Conservation (phyloP, 2,888 invertebrate genomes). For the Mycalesis mineus region DNA sequence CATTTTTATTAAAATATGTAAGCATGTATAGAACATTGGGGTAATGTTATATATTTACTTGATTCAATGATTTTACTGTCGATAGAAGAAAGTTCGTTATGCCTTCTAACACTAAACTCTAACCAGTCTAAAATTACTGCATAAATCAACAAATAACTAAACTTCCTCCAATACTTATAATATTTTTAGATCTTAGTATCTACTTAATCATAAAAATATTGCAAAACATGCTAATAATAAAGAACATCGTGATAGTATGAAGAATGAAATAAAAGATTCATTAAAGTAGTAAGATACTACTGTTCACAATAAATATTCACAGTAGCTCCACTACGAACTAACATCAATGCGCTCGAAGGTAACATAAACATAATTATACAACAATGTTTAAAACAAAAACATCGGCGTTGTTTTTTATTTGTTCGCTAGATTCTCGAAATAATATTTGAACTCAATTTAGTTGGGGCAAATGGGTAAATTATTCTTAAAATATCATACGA, state of each 20-base stretch:
- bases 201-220: constrained; percentile 6
- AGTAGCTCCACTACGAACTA: constrained; percentile 23
- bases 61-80: neutral
- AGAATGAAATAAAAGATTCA: constrained; percentile 15
- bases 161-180: neutral
- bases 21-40: no score
- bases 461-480: constrained; percentile 4
- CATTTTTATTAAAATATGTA: no score
- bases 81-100: neutral
- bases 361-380: neutral
- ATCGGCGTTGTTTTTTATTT: neutral
- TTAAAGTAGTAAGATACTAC: constrained; percentile 10
- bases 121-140: neutral
- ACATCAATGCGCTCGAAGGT: constrained; percentile 19
- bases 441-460: neutral
- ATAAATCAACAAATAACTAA: neutral
- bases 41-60: neutral
- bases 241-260: constrained; percentile 12
- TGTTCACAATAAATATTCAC: constrained; percentile 8
- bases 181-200: constrained; percentile 2
- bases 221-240: constrained; percentile 25
- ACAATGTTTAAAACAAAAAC: neutral
- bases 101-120: neutral
- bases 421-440: neutral
- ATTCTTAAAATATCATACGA: constrained; percentile 30